These are phyloP conservation scores for Halocynthia roretzi DNA, from an alignment of 23 tunicate species.

Conservation along the genomic window DNA sequence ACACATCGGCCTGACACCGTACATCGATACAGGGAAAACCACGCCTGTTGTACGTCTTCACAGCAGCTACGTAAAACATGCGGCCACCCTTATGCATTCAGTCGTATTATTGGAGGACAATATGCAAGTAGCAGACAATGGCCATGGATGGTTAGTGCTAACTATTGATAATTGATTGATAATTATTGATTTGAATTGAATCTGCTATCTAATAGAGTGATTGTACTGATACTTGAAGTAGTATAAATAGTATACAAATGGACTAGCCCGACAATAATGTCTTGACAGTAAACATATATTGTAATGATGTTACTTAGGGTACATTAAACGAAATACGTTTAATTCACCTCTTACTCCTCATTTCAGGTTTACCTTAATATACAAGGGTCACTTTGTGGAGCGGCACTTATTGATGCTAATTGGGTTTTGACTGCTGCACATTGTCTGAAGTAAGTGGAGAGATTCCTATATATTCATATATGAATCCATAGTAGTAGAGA, in stretches of 20 bases:
- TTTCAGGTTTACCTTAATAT: too few species aligned
- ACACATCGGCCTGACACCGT: neutral
- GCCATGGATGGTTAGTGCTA: constrained; percentile 10
- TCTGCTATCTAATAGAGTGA: too few species aligned
- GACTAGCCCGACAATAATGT: too few species aligned
- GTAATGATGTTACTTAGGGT: too few species aligned
- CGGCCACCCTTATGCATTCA: neutral
- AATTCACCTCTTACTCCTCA: too few species aligned
- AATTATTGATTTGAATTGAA: too few species aligned
- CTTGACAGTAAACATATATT: too few species aligned
- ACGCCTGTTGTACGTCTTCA: neutral
- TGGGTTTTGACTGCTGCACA: constrained; percentile 26
- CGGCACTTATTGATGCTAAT: neutral
- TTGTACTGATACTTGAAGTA: too few species aligned
- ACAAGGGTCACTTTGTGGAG: neutral
- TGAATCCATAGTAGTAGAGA: neutral
- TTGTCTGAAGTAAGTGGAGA: constrained; percentile 10
- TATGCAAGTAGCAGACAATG: neutral
- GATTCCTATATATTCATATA: neutral
- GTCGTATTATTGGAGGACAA: neutral
- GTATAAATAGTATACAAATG: too few species aligned
- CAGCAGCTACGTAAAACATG: neutral
- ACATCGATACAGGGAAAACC: neutral
- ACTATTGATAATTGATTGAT: too few species aligned
- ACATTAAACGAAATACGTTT: too few species aligned